These are phyloP conservation scores for Nestor notabilis DNA, from an alignment of 2,113 vertebrate genomes.

Conservation along the genomic window DNA sequence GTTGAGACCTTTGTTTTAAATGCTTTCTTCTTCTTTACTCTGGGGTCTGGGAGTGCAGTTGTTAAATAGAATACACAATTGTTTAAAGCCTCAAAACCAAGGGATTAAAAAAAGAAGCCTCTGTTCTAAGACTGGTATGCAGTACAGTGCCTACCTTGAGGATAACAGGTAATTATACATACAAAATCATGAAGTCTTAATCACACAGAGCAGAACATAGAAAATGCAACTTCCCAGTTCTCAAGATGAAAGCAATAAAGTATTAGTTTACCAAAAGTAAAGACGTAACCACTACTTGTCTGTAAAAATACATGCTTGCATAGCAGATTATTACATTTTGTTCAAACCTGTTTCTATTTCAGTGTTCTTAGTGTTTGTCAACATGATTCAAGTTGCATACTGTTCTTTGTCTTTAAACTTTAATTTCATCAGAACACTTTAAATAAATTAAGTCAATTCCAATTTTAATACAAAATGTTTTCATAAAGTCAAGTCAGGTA, in stretches of 20 bases:
- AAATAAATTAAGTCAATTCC: not conserved
- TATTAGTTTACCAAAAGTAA: not conserved
- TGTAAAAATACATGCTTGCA: not conserved
- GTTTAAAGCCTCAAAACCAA: not conserved
- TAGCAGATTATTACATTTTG: not conserved
- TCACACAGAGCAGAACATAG: not conserved
- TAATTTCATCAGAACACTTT: not conserved
- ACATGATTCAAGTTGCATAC: not conserved
- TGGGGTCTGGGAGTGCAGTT: not conserved
- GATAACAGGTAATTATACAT: not conserved
- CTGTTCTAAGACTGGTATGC: not conserved
- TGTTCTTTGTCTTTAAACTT: not conserved
- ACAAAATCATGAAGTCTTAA: not conserved
- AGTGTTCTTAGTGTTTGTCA: not conserved
- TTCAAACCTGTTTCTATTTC: not conserved
- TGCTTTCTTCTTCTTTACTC: not conserved
- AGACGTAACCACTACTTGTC: not conserved
- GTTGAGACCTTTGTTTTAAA: not conserved
- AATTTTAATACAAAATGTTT: not conserved
- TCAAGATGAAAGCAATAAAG: not conserved
- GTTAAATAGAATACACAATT: not conserved
- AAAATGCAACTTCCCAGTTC: not conserved
- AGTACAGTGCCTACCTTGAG: not conserved
- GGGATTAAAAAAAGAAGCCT: not conserved
- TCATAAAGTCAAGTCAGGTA: not conserved